Evolutionary conservation across 2,797 vertebrate genomes (phyloP), one percentile per base, ranked within the genome.

Genomic region (Hydrocynus forskahlii): DNA sequence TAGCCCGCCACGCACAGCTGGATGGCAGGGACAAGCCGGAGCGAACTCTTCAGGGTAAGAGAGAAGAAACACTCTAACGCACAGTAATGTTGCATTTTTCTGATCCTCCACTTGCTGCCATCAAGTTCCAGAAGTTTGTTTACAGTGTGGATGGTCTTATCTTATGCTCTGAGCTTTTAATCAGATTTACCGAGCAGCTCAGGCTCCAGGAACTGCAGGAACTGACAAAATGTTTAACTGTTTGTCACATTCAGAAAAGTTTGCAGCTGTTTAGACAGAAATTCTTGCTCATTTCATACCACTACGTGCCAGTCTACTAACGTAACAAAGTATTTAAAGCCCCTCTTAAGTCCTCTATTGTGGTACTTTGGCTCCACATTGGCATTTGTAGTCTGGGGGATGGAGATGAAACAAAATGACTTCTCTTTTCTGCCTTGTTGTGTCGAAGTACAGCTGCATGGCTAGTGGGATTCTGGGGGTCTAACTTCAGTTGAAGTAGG

Each of bases 21-120:
- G 96, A 97, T 97, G 96, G 96, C 96, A 95, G 95, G 96, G 95
- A 93, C 89, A 92, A 88, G 83, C 90, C 78, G 90, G 90, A 93
- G 94, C 89, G 80, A 86, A 73, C 80, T 84, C 83, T 76, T 87
- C 83, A 87, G 90, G 94, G 93, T 94, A 81, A 80, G 5, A 55
- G 40, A 19, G 17, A 17, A 21, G 4, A 14, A 38, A 4, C 23
- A 5, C 5, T n/a, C 16, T 29, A 10, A 14, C 1, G 0, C 1
- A 17, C 6, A 16, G 25, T 60, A 29, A 38, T 7, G 8, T 16
- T 43, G 23, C n/a, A 9, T 48, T 68, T 55, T 25, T 66, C 7
- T 19, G 12, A 45, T 8, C 8, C 17, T 12, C 23, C 23, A 38
- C 45, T 63, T 0, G 21, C 62, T 78, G 19, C 17, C 25, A 6